Evolutionary conservation across 2,888 invertebrate species (phyloP).

Genomic region (Athetis lepigone): DNA sequence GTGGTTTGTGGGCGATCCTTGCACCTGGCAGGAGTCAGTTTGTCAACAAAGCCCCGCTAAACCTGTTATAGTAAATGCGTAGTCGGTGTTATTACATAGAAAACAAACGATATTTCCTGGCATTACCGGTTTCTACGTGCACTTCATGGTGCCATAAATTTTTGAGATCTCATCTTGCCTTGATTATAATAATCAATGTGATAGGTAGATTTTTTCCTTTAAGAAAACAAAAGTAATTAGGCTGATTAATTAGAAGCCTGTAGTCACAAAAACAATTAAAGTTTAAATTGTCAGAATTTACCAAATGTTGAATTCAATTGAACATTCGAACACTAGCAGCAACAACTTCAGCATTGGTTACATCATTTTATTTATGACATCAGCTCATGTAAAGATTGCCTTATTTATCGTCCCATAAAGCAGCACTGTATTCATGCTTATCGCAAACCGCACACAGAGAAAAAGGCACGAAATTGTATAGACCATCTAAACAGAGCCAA

Average conservation of each 20-base stretch:
- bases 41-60: slow-evolving; percentile 60
- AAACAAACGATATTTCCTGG: slow-evolving; percentile 55
- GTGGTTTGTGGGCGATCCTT: slow-evolving; percentile 53
- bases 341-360: background rate
- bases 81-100: slow-evolving; percentile 55
- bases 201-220: background rate
- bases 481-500: slow-evolving; percentile 1
- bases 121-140: slow-evolving; percentile 28
- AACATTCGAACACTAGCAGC: background rate
- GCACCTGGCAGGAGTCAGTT: slow-evolving; percentile 43
- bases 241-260: no score
- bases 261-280: no score
- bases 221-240: background rate
- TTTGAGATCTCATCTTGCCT: background rate
- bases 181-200: background rate
- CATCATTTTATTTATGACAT: slow-evolving; percentile 15
- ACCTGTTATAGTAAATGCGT: slow-evolving; percentile 57
- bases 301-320: background rate
- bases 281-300: background rate
- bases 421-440: slow-evolving; percentile 1
- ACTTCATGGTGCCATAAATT: background rate
- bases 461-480: slow-evolving; percentile 2
- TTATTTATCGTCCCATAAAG: slow-evolving; percentile 13
- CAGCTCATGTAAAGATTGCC: slow-evolving; percentile 1
- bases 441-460: slow-evolving; percentile 16